These are phyloP conservation scores for Caenorhabditis brenneri DNA, from an alignment of 1,140 invertebrate species.

Conservation along the genomic window DNA sequence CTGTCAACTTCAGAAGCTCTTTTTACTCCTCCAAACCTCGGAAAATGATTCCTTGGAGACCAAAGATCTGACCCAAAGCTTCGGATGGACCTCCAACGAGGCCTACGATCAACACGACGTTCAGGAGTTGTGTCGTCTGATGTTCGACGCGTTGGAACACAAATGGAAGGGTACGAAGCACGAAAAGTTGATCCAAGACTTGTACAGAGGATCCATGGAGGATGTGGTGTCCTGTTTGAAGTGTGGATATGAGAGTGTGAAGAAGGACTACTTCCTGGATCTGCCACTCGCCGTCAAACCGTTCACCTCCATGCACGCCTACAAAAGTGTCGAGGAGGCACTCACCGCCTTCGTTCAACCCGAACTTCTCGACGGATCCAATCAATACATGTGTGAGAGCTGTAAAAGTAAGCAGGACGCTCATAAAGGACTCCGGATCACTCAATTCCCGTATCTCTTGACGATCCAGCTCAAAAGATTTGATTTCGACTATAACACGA, in stretches of 20 bases:
- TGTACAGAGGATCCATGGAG: slow-evolving; percentile 83
- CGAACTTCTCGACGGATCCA: slow-evolving; percentile 83
- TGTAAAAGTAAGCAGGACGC: slow-evolving; percentile 88
- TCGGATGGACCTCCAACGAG: slow-evolving; percentile 88
- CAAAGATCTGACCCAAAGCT: slow-evolving; percentile 84
- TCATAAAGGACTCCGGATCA: slow-evolving; percentile 86
- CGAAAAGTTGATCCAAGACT: slow-evolving; percentile 81
- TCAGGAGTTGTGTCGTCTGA: slow-evolving; percentile 86
- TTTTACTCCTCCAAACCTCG: slow-evolving; percentile 82
- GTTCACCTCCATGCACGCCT: slow-evolving; percentile 81
- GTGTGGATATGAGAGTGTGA: slow-evolving; percentile 83
- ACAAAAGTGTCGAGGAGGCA: slow-evolving; percentile 85
- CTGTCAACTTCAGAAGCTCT: slow-evolving; percentile 85
- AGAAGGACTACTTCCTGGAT: slow-evolving; percentile 85
- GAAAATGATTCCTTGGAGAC: slow-evolving; percentile 79
- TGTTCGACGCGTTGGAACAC: slow-evolving; percentile 88
- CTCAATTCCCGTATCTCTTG: slow-evolving; percentile 85
- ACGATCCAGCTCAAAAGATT: slow-evolving; percentile 88
- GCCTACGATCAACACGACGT: slow-evolving; percentile 92
- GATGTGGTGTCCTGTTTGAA: slow-evolving; percentile 90
- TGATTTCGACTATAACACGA: slow-evolving; percentile 86
- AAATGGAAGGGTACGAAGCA: slow-evolving; percentile 85
- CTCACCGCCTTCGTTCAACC: slow-evolving; percentile 84
- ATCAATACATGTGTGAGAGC: slow-evolving; percentile 87
- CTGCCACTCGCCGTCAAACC: slow-evolving; percentile 85